Conservation (phyloP, 2,888 invertebrate genomes). For the Helobdella robusta region DNA sequence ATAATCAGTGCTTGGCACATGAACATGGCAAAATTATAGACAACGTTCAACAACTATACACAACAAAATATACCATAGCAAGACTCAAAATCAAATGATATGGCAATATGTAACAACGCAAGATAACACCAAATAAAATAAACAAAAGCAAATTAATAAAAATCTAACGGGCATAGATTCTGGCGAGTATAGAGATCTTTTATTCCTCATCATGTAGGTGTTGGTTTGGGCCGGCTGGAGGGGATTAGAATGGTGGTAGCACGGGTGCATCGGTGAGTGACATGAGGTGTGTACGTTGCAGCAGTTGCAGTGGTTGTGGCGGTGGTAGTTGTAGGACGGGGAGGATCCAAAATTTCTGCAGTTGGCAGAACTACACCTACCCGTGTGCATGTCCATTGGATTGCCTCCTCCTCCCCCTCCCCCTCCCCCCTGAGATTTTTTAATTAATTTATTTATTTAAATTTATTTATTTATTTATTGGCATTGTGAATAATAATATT, state of each 20-base stretch:
- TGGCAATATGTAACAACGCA: too few relatives aligned
- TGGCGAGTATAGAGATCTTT: conserved; percentile 24
- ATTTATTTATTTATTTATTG: too few relatives aligned
- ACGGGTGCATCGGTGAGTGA: conserved; percentile 12
- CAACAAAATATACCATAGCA: too few relatives aligned
- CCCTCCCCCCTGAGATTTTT: too few relatives aligned
- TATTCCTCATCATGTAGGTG: conserved; percentile 9
- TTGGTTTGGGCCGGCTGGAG: background rate
- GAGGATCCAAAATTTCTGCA: conserved; percentile 17
- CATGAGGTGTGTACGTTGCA: conserved; percentile 23
- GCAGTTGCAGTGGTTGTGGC: conserved; percentile 24
- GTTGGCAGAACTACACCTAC: conserved; percentile 19
- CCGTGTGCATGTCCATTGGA: too few relatives aligned
- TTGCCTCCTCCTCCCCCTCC: too few relatives aligned
- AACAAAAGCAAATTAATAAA: background rate
- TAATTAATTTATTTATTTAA: too few relatives aligned
- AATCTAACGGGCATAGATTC: conserved; percentile 22
- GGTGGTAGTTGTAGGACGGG: conserved; percentile 18
- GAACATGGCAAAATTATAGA: too few relatives aligned
- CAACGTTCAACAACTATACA: too few relatives aligned
- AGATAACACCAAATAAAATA: background rate
- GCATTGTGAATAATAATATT: too few relatives aligned
- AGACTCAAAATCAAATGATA: too few relatives aligned
- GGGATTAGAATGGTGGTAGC: conserved; percentile 15
- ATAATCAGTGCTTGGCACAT: too few relatives aligned